Conservation (phyloP, 2,888 invertebrate genomes). For the Hirtodrosophila alboralis region DNA sequence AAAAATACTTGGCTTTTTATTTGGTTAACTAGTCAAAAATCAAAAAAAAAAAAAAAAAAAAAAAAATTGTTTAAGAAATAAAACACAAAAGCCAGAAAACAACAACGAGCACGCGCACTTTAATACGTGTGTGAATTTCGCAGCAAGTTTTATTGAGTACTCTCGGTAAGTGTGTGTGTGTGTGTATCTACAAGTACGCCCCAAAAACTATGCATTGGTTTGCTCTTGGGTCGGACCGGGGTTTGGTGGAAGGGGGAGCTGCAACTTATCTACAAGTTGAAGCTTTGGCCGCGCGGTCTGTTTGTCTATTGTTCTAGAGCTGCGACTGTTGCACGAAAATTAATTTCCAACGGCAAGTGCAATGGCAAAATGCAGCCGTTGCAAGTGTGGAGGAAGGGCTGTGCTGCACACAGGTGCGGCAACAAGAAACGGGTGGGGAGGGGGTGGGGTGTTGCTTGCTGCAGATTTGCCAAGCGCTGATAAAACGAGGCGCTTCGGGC, state of each 20-base stretch:
- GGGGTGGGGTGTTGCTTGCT: conserved; percentile 10
- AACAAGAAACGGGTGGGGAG: too few relatives aligned
- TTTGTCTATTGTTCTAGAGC: conserved; percentile 73
- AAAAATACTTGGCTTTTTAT: conserved; percentile 42
- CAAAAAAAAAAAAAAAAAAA: conserved; percentile 3
- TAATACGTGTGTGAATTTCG: conserved; percentile 63
- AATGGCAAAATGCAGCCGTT: conserved; percentile 57
- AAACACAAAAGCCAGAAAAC: conserved; percentile 25
- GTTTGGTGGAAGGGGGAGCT: background rate
- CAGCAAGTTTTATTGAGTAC: conserved; percentile 56
- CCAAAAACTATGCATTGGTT: conserved; percentile 63
- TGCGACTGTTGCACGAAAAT: conserved; percentile 75
- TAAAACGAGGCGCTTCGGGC: conserved; percentile 70
- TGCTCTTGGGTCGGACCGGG: conserved; percentile 17
- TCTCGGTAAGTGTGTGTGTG: conserved; percentile 8
- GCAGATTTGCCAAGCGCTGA: conserved; percentile 70
- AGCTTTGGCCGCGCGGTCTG: conserved; percentile 49
- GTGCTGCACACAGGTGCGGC: too few relatives aligned
- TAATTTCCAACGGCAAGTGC: conserved; percentile 76
- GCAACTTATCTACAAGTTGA: conserved; percentile 50
- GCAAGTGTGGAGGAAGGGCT: conserved; percentile 3
- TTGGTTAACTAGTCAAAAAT: conserved; percentile 36
- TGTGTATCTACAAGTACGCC: conserved; percentile 35
- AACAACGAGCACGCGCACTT: conserved; percentile 61
- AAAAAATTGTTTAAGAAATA: background rate